Evolutionary conservation across 2,888 invertebrate genomes (phyloP).

Genomic region (Plutella xylostella): DNA sequence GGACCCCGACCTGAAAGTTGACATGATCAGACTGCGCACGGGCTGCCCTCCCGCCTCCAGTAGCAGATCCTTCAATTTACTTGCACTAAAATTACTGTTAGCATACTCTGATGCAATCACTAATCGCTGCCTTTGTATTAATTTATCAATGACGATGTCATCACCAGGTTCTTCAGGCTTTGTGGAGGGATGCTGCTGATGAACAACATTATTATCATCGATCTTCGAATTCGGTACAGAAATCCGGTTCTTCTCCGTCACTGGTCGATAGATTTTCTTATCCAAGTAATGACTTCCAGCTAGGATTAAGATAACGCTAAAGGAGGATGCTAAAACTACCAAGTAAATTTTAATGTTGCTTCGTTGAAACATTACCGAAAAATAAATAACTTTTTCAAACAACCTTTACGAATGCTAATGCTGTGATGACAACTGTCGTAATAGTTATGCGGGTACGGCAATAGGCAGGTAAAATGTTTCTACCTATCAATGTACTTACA

Average conservation of each 20-base stretch:
- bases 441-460: too few species aligned
- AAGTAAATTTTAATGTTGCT: slow-evolving; percentile 66
- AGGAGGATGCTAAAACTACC: slow-evolving; percentile 63
- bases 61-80: slow-evolving; percentile 75
- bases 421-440: too few species aligned
- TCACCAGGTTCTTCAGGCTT: slow-evolving; percentile 43
- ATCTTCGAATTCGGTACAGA: slow-evolving; percentile 71
- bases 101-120: slow-evolving; percentile 46
- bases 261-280: slow-evolving; percentile 60
- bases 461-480: too few species aligned
- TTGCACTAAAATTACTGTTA: slow-evolving; percentile 43
- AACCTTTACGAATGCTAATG: too few species aligned
- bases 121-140: slow-evolving; percentile 48
- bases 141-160: too few species aligned
- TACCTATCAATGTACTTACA: too few species aligned
- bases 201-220: slow-evolving; percentile 55
- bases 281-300: slow-evolving; percentile 68
- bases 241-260: slow-evolving; percentile 50
- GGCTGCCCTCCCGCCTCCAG: slow-evolving; percentile 79
- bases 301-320: slow-evolving; percentile 63
- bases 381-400: too few species aligned
- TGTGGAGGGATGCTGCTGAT: slow-evolving; percentile 40
- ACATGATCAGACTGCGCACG: slow-evolving; percentile 80
- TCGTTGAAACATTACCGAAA: too few species aligned
- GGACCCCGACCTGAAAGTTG: slow-evolving; percentile 94